These are phyloP conservation scores for Sebastiscus albofasciatus DNA, from an alignment of 2,797 vertebrate genomes.

Conservation along the genomic window DNA sequence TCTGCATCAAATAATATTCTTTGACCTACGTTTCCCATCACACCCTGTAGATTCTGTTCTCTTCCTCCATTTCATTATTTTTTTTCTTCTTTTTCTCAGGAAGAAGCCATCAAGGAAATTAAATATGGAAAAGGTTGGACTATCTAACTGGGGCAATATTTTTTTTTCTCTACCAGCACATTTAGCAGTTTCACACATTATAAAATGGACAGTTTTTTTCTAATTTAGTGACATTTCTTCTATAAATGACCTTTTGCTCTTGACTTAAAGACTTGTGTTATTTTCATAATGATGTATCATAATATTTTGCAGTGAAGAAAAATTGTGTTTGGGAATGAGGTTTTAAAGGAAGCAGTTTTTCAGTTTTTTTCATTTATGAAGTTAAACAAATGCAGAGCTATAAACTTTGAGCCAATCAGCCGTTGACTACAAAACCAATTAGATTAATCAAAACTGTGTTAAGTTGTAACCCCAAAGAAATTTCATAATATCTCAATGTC, in stretches of 20 bases:
- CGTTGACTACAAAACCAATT: neutral
- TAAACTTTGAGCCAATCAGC: neutral
- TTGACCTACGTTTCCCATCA: constrained; percentile 10
- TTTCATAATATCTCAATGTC: neutral
- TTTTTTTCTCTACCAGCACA: neutral
- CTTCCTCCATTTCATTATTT: neutral
- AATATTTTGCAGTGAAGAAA: neutral
- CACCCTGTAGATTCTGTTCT: constrained; percentile 16
- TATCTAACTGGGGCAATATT: constrained; percentile 2
- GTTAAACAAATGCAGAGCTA: neutral
- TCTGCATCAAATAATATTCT: constrained; percentile 45
- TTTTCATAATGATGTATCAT: constrained; percentile 3
- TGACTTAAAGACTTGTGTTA: neutral
- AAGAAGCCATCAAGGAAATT: constrained; percentile 62
- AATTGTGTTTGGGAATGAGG: neutral
- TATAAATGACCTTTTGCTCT: neutral
- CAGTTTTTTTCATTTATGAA: neutral
- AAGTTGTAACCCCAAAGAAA: constrained; percentile 33
- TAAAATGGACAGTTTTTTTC: neutral
- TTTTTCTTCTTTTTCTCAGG: constrained; percentile 34
- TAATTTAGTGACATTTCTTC: neutral
- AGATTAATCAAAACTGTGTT: neutral
- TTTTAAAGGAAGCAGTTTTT: constrained; percentile 8
- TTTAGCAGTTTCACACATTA: constrained; percentile 8
- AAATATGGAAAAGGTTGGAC: constrained; percentile 6